Base-by-base conservation (phyloP, 2,888 invertebrate species). In the Callosobruchus maculatus region DNA sequence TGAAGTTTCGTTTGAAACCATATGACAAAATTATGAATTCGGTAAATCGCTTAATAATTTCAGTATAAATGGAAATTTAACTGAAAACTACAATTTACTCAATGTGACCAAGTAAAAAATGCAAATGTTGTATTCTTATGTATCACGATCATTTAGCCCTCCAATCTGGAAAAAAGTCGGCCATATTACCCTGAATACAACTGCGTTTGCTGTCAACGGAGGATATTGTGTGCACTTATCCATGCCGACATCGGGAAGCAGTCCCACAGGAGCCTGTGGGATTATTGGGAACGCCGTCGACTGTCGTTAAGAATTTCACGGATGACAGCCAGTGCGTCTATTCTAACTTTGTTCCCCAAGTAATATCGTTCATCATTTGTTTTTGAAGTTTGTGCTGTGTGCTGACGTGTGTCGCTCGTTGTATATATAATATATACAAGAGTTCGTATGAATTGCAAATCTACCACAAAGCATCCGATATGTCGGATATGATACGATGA, bases 221-320 rank as follows among this genome's bases (percentile, higher is more conserved):
- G 21, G 21, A 22, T 68, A 68, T 68, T 22, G 49, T 49, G 49
- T 13, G 18, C 7, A 18, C 49, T 49, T 49, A 49, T 49, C 13
- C 49, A 49, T 49, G 49, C 49, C 49, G 77, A 75, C 78, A 74
- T 74, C 75, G 76, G 73, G 75, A 75, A 75, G 74, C 72, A 70
- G 74, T 75, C 77, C 78, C 75, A 49, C 49, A 49, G 49, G 49
- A 49, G 49, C 49, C 73, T 30, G 21, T 20, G 77, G 77, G 76
- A 78, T 74, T 79, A 76, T 74, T 22, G 68, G 68, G 80, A 81
- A 79, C 80, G 83, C 78, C 78, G 79, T 79, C 78, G 78, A 77
- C 79, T 82, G 84, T 85, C 85, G 81, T 74, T 76, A 75, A 75
- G 80, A 79, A 83, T 85, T 85, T 84, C 81, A 83, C 83, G 83